Evolutionary conservation across 2,797 vertebrate species (phyloP), one percentile per base, ranked within the genome.

Genomic region (Allobates femoralis): DNA sequence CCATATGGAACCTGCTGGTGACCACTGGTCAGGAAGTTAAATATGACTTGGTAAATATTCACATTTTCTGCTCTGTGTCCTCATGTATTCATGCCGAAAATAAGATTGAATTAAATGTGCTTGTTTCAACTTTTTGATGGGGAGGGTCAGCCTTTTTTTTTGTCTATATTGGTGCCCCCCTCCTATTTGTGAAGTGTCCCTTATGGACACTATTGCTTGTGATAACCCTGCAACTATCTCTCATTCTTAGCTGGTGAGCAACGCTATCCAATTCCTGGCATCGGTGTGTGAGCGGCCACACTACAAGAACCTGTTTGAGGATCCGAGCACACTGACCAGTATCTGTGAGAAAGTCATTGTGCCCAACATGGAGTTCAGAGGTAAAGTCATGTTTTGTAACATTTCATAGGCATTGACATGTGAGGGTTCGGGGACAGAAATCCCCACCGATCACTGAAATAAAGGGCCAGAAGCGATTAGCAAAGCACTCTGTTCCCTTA

Each of bases 301-400:
- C 93, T 99, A 99, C 92, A 99, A 99, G 89, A 95, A 98, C 91
- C 95, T 99, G 2, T 99, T 99, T 95, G 98, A 99, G 91, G 98
- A 99, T 93, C 98, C 99, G 93, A 98, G 95, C 91, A 99, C 95
- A 0, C 91, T 99, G 91, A 99, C 98, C 46, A 99, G 98, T 94
- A 99, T 99, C 90, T 99, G 98, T 90, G 98, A 99, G 93, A 99
- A 99, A 91, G 98, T 99, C 91, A 98, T 99, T 91, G 97, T 99
- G 79, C 98, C 98, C 89, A 99, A 99, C 94, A 99, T 99, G 98
- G 98, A 99, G 94, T 99, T 99, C 91, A 96, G 98, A 97, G 97
- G 98, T 99, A 95, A 15, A 56, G 4, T 51, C 71, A 73, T 75
- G 46, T 75, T 0, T 5, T 19, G n/a, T n/a, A 46, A 8, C 41